These are phyloP conservation scores for Oplegnathus fasciatus DNA, from an alignment of 2,113 vertebrate species.

Conservation along the genomic window DNA sequence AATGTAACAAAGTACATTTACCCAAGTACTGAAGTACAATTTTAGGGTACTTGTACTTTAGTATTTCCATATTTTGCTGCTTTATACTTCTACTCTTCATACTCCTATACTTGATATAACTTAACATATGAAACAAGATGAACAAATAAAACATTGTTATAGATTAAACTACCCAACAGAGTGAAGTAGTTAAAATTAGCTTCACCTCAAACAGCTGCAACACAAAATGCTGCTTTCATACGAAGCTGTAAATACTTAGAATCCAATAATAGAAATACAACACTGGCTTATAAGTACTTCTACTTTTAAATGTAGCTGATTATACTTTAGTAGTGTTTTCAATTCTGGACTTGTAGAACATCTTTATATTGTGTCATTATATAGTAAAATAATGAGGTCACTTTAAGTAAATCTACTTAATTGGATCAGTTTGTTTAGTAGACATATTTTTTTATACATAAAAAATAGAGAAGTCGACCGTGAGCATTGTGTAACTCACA, in stretches of 20 bases:
- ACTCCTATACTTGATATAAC: background rate
- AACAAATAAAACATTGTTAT: background rate
- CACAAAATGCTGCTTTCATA: background rate
- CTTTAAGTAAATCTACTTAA: background rate
- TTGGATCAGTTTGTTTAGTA: background rate
- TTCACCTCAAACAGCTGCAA: background rate
- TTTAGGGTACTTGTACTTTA: background rate
- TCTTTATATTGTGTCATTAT: too few relatives aligned
- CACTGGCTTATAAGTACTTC: background rate
- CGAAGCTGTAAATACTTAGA: background rate
- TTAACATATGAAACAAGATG: background rate
- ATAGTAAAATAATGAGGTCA: background rate
- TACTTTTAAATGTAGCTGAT: background rate
- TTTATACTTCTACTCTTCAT: background rate
- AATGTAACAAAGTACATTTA: background rate
- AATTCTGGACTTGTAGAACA: background rate
- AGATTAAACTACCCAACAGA: background rate
- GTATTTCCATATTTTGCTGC: background rate
- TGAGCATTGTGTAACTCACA: background rate
- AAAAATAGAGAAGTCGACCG: background rate
- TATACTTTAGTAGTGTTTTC: background rate
- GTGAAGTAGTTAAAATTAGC: background rate
- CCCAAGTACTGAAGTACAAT: background rate
- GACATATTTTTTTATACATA: too few relatives aligned
- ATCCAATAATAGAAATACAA: background rate